Evolutionary conservation across 2,113 vertebrate species (phyloP).

Genomic region (Suricata suricatta): DNA sequence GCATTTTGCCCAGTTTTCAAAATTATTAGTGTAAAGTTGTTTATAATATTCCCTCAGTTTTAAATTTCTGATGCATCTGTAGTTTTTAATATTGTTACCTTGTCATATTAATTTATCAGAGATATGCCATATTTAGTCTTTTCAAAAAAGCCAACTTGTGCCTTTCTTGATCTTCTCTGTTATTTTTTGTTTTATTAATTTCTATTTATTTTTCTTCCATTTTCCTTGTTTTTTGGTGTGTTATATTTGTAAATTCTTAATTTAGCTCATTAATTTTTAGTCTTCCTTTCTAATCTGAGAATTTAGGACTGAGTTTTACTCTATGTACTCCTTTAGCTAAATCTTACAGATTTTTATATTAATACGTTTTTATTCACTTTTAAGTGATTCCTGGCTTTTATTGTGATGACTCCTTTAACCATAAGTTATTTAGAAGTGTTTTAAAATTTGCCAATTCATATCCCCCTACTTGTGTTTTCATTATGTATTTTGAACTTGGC

Average conservation of each 20-base stretch:
- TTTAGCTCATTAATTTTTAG: constrained; percentile 9
- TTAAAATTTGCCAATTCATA: not conserved
- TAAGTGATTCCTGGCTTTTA: not conserved
- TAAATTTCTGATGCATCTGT: not conserved
- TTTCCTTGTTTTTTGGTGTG: not conserved
- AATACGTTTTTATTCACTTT: not conserved
- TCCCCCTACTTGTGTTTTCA: not conserved
- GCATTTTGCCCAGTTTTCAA: constrained; percentile 16
- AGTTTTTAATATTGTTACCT: not conserved
- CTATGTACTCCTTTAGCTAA: not conserved
- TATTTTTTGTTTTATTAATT: constrained; percentile 27
- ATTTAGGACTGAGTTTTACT: not conserved
- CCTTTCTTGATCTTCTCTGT: not conserved
- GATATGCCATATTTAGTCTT: not conserved
- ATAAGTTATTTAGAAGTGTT: not conserved
- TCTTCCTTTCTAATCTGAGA: not conserved
- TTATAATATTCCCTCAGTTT: not conserved
- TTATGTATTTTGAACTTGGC: not conserved
- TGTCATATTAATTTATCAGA: not conserved
- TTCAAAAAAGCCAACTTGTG: not conserved
- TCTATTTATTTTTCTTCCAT: not conserved
- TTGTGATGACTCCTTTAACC: not conserved
- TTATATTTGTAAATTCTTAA: not conserved
- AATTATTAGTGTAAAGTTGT: not conserved
- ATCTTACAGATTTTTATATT: not conserved